A percentile compares a stretch with the other conserved stretches of the same genome.
Evolutionary conservation across 2,797 vertebrate species (phyloP).

Genomic region (Balearica regulorum): DNA sequence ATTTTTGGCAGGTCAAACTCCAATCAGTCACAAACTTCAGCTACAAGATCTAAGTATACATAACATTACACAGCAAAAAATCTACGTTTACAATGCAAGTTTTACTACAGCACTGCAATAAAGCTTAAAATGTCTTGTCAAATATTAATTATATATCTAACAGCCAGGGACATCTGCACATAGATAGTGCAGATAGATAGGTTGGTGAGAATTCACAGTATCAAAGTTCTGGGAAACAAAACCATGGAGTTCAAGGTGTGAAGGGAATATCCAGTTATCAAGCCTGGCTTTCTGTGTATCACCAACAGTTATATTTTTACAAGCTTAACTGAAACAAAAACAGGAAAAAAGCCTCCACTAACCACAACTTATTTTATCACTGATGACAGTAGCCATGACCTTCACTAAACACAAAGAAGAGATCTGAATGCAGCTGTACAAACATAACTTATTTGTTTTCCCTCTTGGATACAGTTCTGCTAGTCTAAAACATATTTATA

Average conservation of each 20-base stretch:
- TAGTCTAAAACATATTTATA: neutral
- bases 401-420: neutral
- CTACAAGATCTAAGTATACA: neutral
- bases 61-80: neutral
- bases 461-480: neutral
- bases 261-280: neutral
- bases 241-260: neutral
- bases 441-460: fast-evolving
- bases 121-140: neutral
- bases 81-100: neutral
- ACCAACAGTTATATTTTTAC: neutral
- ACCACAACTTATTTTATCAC: neutral
- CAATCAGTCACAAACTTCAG: neutral
- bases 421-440: neutral
- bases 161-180: neutral
- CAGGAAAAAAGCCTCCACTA: neutral
- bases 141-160: neutral
- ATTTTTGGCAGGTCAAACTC: neutral
- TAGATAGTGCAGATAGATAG: neutral
- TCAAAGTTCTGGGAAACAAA: neutral
- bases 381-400: neutral
- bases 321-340: neutral
- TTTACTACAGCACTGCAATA: neutral
- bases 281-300: neutral
- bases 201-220: neutral